Evolutionary conservation across 2,113 vertebrate species (phyloP), one percentile per base, ranked within the genome.

Genomic region (Peromyscus leucopus): DNA sequence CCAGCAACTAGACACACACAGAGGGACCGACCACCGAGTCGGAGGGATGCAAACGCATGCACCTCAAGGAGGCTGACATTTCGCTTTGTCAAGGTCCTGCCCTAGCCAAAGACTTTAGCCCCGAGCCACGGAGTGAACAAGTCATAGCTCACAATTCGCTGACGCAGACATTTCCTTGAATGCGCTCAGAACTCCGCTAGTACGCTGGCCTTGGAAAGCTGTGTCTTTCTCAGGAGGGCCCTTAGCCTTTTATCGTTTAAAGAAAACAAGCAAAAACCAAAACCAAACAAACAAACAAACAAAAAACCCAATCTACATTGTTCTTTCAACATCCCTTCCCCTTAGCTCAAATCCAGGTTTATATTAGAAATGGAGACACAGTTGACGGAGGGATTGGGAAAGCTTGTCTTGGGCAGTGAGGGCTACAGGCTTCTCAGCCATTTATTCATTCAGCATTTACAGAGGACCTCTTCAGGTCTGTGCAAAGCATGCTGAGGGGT

Each of bases 1-100:
- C 99, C 98, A 99, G 98, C 97, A 99, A 97, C 99, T 99, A 98
- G 97, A 87, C 9, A 51, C 87, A 96, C 94, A 98, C 98, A 96
- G 98, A 98, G 6, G 39, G n/a, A 63, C 59, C 42, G 42, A 3
- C 42, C 42, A 42, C 42, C 5, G 59, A 63, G 26, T 17, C 24
- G 51, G 46, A 48, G 22, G 9, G 1, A 12, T 12, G 48, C 2
- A 51, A 17, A 76, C 12, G 11, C 15, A 17, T 2, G 10, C 10
- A 51, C 75, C 42, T 51, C 13, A 39, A 42, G 31, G 48, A 80
- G 33, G 36, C 59, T 10, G 79, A n/a, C 51, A 0, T 0, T 63
- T 26, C 26, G 3, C 59, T 17, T 22, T 51, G 79, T 57, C 83
- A 48, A 84, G 0, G 51, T 82, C 72, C 71, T 91, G 55, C 55